Conservation (phyloP, 2,888 invertebrate species). For the Melanotus villosus region DNA sequence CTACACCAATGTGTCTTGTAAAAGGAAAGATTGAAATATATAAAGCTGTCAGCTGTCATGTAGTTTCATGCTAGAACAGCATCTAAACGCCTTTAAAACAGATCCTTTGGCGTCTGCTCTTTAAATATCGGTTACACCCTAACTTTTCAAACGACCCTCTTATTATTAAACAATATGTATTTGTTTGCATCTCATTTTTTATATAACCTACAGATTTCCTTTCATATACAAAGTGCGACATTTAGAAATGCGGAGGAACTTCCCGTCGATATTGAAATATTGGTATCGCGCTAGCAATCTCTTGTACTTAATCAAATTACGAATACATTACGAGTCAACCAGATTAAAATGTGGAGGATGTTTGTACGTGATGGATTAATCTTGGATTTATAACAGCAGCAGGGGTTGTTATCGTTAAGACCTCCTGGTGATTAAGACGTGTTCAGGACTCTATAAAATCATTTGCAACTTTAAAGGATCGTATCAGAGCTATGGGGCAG, state of each 20-base stretch:
- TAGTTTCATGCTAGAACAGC: conserved; percentile 31
- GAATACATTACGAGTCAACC: conserved; percentile 11
- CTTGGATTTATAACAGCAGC: conserved; percentile 55
- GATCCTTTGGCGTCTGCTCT: conserved; percentile 24
- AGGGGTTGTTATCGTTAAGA: conserved; percentile 61
- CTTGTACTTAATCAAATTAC: conserved; percentile 33
- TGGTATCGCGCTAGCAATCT: background rate
- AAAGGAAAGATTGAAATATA: conserved; percentile 1
- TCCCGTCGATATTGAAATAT: conserved; percentile 1
- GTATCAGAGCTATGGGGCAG: conserved; percentile 55
- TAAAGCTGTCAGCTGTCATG: conserved; percentile 44
- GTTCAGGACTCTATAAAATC: conserved; percentile 55
- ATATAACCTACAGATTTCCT: no score
- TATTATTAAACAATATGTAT: conserved; percentile 12
- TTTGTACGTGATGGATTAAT: conserved; percentile 47
- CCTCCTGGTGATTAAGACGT: conserved; percentile 56
- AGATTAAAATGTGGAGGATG: conserved; percentile 39
- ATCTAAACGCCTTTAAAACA: conserved; percentile 29
- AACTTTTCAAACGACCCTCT: conserved; percentile 16
- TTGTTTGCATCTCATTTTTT: no score
- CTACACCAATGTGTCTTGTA: background rate
- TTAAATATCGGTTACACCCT: conserved; percentile 27
- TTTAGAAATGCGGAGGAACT: no score
- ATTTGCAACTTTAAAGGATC: conserved; percentile 33
- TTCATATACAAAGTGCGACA: no score